Evolutionary conservation across 2,797 vertebrate species (phyloP).

Genomic region (Clamator glandarius): DNA sequence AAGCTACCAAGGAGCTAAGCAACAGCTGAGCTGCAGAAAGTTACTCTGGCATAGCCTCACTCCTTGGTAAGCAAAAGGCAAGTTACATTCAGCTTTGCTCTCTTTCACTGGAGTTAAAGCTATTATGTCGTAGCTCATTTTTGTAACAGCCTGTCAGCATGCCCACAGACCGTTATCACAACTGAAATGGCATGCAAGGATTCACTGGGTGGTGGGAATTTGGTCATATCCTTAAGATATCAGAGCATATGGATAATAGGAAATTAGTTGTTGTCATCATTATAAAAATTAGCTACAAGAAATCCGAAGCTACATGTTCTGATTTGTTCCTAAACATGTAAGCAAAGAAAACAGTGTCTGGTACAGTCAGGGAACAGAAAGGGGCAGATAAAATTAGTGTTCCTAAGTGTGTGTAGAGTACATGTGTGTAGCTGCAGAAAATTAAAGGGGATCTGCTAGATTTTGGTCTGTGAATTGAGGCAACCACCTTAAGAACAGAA

Average conservation of each 20-base stretch:
- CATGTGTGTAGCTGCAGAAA: not conserved
- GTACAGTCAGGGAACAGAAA: not conserved
- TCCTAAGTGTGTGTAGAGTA: not conserved
- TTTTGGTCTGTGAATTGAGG: not conserved
- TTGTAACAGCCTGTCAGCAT: not conserved
- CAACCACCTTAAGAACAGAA: not conserved
- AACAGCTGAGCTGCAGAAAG: not conserved
- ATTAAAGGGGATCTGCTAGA: not conserved
- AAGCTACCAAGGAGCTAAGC: not conserved
- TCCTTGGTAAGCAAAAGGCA: not conserved
- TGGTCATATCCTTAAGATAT: not conserved
- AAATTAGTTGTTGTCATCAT: not conserved
- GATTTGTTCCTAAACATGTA: not conserved
- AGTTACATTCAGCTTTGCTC: not conserved
- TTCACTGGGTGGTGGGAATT: not conserved
- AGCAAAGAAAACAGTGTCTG: not conserved
- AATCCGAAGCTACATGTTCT: not conserved
- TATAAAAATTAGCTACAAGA: not conserved
- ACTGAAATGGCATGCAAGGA: not conserved
- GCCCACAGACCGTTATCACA: not conserved
- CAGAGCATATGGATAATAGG: not conserved
- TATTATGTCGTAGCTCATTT: accelerated
- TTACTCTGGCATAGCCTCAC: not conserved
- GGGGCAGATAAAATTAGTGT: not conserved
- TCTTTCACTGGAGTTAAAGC: not conserved